Conservation (phyloP, 2,797 vertebrate species). For the Anolis apletophallus region DNA sequence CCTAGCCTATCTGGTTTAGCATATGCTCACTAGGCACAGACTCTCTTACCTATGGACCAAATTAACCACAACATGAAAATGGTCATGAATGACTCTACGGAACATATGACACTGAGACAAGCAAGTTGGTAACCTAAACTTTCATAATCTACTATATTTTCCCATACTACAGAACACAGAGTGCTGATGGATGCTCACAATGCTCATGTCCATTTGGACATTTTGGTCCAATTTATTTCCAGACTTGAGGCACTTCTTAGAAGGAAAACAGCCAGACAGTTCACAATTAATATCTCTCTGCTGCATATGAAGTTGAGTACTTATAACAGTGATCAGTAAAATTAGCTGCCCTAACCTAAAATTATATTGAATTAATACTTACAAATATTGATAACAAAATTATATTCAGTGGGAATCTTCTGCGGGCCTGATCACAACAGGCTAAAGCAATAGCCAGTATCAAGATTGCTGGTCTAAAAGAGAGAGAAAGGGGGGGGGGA, state of each 20-base stretch:
- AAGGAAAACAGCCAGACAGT: background rate
- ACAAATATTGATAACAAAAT: slow-evolving; percentile 88
- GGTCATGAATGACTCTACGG: background rate
- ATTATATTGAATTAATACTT: slow-evolving; percentile 72
- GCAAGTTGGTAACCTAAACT: too few species aligned
- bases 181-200: background rate
- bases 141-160: too few species aligned
- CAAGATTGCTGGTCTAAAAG: slow-evolving; percentile 73
- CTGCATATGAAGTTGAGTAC: background rate
- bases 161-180: too few species aligned
- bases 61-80: background rate
- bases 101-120: background rate
- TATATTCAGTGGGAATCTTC: slow-evolving; percentile 85
- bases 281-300: background rate
- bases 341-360: slow-evolving; percentile 14
- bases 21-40: too few species aligned
- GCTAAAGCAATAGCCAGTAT: slow-evolving; percentile 78
- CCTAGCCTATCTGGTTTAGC: too few species aligned
- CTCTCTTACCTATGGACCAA: too few species aligned
- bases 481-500: background rate
- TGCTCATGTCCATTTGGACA: background rate
- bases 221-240: too few species aligned
- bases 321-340: background rate
- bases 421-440: slow-evolving; percentile 81
- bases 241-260: background rate